phyloP scores from a whole-genome alignment of 23 tunicate genomes.

The Trididemnum miniatum region DNA sequence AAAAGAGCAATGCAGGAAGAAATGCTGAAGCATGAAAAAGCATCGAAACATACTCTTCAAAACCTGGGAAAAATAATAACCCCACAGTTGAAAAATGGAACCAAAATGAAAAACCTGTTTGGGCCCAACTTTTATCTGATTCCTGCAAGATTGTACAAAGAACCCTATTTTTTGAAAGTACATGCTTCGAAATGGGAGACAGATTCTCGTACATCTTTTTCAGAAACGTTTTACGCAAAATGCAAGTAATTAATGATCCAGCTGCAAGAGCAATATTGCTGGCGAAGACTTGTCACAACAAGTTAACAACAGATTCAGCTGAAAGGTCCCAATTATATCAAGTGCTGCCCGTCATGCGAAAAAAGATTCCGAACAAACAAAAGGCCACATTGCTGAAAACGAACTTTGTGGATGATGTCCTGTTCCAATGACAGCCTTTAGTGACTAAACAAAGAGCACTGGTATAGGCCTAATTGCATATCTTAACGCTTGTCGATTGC shows the following conservation, averaged over 20 bases:
- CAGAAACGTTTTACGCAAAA: neutral
- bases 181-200: neutral
- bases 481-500: too few species aligned
- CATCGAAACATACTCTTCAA: neutral
- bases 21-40: neutral
- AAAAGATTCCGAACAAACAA: neutral
- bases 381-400: neutral
- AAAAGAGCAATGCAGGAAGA: constrained; percentile 8
- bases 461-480: too few species aligned
- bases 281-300: constrained; percentile 7
- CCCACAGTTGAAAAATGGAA: neutral
- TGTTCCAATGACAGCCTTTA: neutral
- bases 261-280: constrained; percentile 8
- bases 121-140: neutral
- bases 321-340: neutral
- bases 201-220: neutral
- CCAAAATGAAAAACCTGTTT: neutral
- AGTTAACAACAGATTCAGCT: neutral
- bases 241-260: neutral
- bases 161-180: neutral
- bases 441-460: too few species aligned
- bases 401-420: neutral
- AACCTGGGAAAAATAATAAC: neutral
- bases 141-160: neutral
- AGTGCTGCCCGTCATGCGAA: neutral